Evolutionary conservation across 1,140 invertebrate genomes (phyloP), one percentile per base, ranked within the genome.

Genomic region (Drosophila sucinea): DNA sequence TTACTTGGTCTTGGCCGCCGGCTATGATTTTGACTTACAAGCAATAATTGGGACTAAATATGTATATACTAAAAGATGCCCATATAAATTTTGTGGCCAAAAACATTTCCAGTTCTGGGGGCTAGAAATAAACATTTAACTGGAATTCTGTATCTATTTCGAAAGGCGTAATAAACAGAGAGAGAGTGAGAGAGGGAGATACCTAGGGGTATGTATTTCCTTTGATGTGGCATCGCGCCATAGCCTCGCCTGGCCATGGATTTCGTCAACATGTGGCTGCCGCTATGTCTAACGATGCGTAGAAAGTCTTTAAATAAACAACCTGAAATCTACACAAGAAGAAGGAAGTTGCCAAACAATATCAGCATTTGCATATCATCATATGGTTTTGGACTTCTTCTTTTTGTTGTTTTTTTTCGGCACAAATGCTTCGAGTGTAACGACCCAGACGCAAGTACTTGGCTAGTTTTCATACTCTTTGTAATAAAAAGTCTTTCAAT

Each of bases 251-350:
- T 82, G 83, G 79, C 74, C 79, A 69, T 70, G 79, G 79, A 79
- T 86, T 87, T 79, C 70, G 79, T 86, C 83, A 86, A 86, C 83
- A 86, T 86, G 83, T 86, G 81, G 81, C 81, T 70, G 29, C 41
- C 41, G 40, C 29, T 44, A 64, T 67, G 75, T 60, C 72, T 70
- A 86, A 87, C 83, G 79, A 83, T 78, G 79, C 83, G 84, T 79
- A 78, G 76, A 77, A 73, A 77, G 83, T 87, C 83, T 86, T 87
- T 82, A 87, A 82, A 79, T 86, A 87, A 86, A 87, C 83, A 81
- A 61, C 62, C 69, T 51, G 41, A 40, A 32, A 25, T 71, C 47
- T 56, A 40, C 17, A 38, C 41, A 41, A 62, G 32, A 66, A 67
- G 58, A 70, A 79, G 82, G 79, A 87, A 87, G 83, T 87, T 86